Base-by-base conservation (phyloP, 2,113 vertebrate genomes). In the Xenotilapia caudafasciata region DNA sequence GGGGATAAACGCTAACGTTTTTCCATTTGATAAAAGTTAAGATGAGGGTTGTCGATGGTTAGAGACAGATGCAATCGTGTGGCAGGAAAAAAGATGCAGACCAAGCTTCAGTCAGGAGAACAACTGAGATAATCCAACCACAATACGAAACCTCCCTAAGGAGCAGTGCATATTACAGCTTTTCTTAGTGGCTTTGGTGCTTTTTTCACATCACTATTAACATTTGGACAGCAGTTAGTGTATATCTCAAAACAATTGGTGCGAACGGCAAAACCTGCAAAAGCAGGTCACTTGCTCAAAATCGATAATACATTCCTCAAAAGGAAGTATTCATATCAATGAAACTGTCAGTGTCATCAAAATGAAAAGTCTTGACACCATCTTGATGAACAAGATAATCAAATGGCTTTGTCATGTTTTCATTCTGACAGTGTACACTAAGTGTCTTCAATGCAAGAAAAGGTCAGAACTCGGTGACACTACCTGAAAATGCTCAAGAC, bases 231-330 rank as follows among this genome's bases (percentile, higher is more conserved):
- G 11, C 53, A 1, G 53, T 23, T 55, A 13, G 11, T 1, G 53
- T 55, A 13, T 55, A 4, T 55, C 53, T 55, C 53, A 55, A 55
- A 55, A 55, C 21, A 55, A 3, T 23, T 55, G 1, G 53, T 55
- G 53, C 4, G 0, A 55, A 3, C 6, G 0, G 53, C 53, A 55
- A 55, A 55, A 23, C 21, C 21, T 55, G 11, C 21, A 13, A 55
- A 23, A 55, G 4, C 21, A 55, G 53, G 21, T 55, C 21, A 55
- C 21, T 55, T 23, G 54, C 54, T 26, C 54, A 55, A 26, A 26
- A 55, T 55, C 4, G 0, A 26, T 55, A 26, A 55, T 55, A 1
- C 54, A 26, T 7, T 54, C 53, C 53, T 54, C 6, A 54, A 12
- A 54, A 54, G 53, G 2, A 23, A 23, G n/a, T 54, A 7, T 12